phyloP scores from a whole-genome alignment of 2,888 invertebrate species.

The Orchesella flavescens region DNA sequence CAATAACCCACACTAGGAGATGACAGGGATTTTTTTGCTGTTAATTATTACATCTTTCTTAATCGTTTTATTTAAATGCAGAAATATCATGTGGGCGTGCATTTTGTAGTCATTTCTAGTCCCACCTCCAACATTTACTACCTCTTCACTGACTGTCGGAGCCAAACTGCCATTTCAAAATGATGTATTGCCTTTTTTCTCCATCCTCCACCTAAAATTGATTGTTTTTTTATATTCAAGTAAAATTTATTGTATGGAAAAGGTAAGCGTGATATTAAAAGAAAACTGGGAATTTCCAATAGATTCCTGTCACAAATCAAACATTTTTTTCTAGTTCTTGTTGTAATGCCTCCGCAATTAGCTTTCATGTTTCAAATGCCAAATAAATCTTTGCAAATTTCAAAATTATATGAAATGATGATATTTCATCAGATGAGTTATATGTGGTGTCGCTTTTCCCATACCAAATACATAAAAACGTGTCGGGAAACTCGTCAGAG shows the following conservation, averaged over 20 bases:
- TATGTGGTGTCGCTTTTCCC: conserved; percentile 27
- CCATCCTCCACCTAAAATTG: not conserved
- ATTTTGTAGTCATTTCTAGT: conserved; percentile 17
- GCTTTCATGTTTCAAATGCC: conserved; percentile 37
- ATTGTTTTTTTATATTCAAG: not conserved
- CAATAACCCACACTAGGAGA: not conserved
- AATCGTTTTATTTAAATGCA: conserved; percentile 47
- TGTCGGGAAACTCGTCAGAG: conserved; percentile 45
- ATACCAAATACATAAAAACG: conserved; percentile 26
- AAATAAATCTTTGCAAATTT: conserved; percentile 38
- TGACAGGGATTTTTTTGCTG: conserved; percentile 35
- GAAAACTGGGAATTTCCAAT: conserved; percentile 21
- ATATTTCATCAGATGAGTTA: conserved; percentile 53
- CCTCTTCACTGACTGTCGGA: not conserved
- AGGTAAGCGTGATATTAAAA: not conserved
- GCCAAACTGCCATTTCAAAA: conserved; percentile 12
- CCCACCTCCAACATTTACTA: conserved; percentile 23
- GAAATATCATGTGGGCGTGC: conserved; percentile 42
- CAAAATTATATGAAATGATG: conserved; percentile 34
- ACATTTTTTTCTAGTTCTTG: not conserved
- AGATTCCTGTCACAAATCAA: conserved; percentile 16
- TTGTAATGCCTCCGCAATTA: conserved; percentile 26
- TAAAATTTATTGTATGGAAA: not conserved
- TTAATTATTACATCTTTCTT: conserved; percentile 58
- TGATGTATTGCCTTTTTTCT: conserved; percentile 24